These are phyloP conservation scores for Oxycera nigricornis DNA, from an alignment of 2,888 invertebrate species.

Conservation along the genomic window DNA sequence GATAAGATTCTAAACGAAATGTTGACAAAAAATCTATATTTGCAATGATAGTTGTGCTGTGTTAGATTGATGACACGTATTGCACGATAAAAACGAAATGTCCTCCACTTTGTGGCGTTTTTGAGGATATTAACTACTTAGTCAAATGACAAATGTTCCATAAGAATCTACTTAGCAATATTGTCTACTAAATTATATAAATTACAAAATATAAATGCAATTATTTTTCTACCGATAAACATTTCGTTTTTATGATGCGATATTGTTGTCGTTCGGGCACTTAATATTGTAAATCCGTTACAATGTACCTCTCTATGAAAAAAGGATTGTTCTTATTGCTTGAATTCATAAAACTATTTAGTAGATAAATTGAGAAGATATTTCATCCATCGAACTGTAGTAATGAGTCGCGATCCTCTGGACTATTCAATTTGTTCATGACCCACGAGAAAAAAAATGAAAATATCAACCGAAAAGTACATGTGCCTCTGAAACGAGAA, in stretches of 20 bases:
- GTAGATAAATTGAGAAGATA: too few relatives aligned
- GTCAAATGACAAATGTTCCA: neutral
- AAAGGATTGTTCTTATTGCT: neutral
- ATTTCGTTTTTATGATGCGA: constrained; percentile 30
- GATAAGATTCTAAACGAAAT: constrained; percentile 1
- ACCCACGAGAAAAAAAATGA: too few relatives aligned
- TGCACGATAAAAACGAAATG: constrained; percentile 7
- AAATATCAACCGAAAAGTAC: too few relatives aligned
- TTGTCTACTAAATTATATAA: neutral
- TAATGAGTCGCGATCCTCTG: too few relatives aligned
- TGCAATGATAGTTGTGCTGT: neutral
- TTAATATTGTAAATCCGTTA: neutral
- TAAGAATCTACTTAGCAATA: constrained; percentile 15
- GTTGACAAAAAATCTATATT: constrained; percentile 17
- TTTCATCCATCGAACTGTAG: too few relatives aligned
- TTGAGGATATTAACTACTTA: constrained; percentile 1
- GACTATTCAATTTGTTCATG: too few relatives aligned
- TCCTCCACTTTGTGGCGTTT: neutral
- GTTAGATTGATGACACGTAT: neutral
- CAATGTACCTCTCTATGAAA: constrained; percentile 25
- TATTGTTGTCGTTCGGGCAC: neutral
- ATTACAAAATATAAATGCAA: neutral
- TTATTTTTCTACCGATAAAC: constrained; percentile 13
- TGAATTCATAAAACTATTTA: neutral
- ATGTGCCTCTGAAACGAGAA: neutral